Evolutionary conservation across 2,113 vertebrate species (phyloP).

Genomic region (Gymnobelideus leadbeateri): DNA sequence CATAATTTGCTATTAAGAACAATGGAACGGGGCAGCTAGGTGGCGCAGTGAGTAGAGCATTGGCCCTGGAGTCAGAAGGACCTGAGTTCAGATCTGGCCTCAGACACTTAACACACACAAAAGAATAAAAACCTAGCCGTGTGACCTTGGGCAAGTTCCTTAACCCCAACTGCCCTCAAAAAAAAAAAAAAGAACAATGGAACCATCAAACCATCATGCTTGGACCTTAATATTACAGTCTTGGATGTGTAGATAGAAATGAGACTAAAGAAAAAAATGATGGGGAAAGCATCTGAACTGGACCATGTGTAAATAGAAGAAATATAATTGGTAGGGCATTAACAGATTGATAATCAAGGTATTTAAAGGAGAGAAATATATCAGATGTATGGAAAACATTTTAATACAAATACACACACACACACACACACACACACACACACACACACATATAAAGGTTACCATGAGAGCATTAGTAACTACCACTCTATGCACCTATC

Average conservation of each 20-base stretch:
- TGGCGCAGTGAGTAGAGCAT: no score
- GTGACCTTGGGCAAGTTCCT: no score
- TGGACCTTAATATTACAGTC: not conserved
- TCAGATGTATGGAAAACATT: not conserved
- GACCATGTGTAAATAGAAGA: not conserved
- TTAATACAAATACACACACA: no score
- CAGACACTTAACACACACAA: no score
- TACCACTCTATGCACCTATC: not conserved
- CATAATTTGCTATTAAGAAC: not conserved
- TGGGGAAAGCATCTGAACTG: not conserved
- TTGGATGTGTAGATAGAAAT: not conserved
- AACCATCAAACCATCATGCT: not conserved
- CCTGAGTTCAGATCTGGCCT: no score
- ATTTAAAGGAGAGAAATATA: not conserved
- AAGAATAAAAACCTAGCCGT: no score
- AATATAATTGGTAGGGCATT: not conserved
- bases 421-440: no score
- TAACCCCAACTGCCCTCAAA: no score
- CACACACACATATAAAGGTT: no score
- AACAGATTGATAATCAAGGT: not conserved
- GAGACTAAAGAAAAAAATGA: not conserved
- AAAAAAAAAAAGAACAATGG: no score
- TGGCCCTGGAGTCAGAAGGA: no score
- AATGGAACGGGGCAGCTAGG: no score
- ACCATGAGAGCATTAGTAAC: not conserved